phyloP scores from a whole-genome alignment of 2,888 invertebrate species.

The Synergus umbraculus region DNA sequence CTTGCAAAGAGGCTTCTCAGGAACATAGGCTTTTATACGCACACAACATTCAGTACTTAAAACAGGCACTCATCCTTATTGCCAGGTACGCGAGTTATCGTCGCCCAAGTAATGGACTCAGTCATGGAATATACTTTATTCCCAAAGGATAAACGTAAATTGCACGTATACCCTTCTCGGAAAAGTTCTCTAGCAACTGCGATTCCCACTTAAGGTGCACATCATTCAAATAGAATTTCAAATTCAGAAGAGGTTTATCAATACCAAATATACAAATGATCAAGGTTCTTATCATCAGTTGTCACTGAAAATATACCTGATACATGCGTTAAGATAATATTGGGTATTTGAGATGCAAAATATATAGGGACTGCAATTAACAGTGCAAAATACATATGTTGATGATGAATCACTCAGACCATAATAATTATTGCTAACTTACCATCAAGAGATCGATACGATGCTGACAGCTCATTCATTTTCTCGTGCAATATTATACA shows the following conservation, averaged over 20 bases:
- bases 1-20: conserved; percentile 14
- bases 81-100: conserved; percentile 32
- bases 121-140: conserved; percentile 33
- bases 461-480: background rate
- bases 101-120: conserved; percentile 36
- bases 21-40: conserved; percentile 22
- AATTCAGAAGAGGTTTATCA: background rate
- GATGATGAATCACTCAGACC: background rate
- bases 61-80: conserved; percentile 33
- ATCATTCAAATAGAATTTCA: background rate
- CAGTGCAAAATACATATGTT: background rate
- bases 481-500: background rate
- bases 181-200: background rate
- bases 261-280: too few species aligned
- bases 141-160: conserved; percentile 21
- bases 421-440: background rate
- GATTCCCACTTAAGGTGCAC: background rate
- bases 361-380: background rate
- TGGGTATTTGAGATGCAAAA: too few species aligned
- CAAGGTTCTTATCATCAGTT: too few species aligned
- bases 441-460: background rate
- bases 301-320: too few species aligned
- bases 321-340: too few species aligned
- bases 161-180: background rate
- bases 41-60: conserved; percentile 24